Evolutionary conservation across 2,888 invertebrate species (phyloP), one percentile per base, ranked within the genome.

Genomic region (Perithous albicinctus): DNA sequence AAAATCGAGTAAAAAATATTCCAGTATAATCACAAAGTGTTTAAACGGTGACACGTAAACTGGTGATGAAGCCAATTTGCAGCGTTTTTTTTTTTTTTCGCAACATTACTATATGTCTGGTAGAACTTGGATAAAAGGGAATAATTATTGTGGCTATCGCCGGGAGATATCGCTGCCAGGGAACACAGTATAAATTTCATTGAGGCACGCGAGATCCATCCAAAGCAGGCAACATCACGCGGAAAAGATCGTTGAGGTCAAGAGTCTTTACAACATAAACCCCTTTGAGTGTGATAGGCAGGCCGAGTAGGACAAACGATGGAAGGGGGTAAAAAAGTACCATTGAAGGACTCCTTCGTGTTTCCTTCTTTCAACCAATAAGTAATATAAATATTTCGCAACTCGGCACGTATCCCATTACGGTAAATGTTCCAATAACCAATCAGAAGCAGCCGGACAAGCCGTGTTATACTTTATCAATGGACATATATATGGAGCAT

Each of bases 131-230:
- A 91, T 91, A 91, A 91, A 91, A 91, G 88, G 89, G 90, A 89
- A 91, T 91, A 91, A 91, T 91, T 91, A 90, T 90, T 90, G 91
- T 89, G 90, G 88, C 90, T 91, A 90, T 90, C 90, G 88, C 88
- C 26, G n/a, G 12, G 54, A 54, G 54, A 54, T 89, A 90, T 91
- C 90, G 89, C 85, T 88, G 87, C 85, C 85, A 87, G 84, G 90
- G 89, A n/a, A 29, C 54, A 12, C 54, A 26, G 54, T 54, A 23
- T 91, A 90, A 90, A 91, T 91, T 91, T 91, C 88, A 87, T 86
- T 85, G 86, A 84, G 89, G 85, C 91, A 91, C 91, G 91, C 91
- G 88, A 91, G 88, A 90, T 88, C 88, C 87, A 86, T 87, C 46
- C 88, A 89, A 89, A 88, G 88, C 86, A 87, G 86, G 87, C 84